A percentile compares a stretch with the other conserved stretches of the same genome.
phyloP scores from a whole-genome alignment of 2,888 invertebrate species.

The Trichogramma evanescens region DNA sequence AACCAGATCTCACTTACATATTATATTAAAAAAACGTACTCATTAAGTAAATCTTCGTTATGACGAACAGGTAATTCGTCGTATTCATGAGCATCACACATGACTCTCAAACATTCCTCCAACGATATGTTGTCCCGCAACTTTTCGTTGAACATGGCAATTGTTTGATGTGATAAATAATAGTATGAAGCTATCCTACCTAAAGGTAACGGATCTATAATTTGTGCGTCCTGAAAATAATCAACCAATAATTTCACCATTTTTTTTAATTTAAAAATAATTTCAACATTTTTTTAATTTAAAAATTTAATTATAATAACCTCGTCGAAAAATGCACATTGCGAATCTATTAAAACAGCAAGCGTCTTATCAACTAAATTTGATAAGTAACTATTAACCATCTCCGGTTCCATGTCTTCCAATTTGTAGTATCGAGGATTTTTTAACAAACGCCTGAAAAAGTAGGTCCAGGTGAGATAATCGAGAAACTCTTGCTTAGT shows the following conservation, averaged over 20 bases:
- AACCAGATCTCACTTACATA: neutral
- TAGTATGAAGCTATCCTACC: slow-evolving; percentile 95
- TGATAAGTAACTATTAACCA: slow-evolving; percentile 71
- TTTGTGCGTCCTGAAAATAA: slow-evolving; percentile 32
- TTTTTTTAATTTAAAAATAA: neutral
- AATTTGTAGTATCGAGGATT: slow-evolving; percentile 90
- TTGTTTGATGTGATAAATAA: slow-evolving; percentile 87
- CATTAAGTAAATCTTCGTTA: slow-evolving; percentile 91
- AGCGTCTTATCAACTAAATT: slow-evolving; percentile 73
- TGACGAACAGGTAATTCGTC: slow-evolving; percentile 93
- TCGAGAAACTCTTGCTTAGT: slow-evolving; percentile 89
- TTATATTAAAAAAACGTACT: slow-evolving; percentile 51
- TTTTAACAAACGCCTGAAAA: slow-evolving; percentile 83
- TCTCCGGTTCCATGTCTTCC: slow-evolving; percentile 61
- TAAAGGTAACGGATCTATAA: slow-evolving; percentile 51
- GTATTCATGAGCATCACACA: slow-evolving; percentile 84
- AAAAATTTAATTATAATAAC: slow-evolving; percentile 43
- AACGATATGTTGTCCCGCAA: slow-evolving; percentile 60
- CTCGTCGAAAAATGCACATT: slow-evolving; percentile 73
- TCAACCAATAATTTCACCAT: neutral
- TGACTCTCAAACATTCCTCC: slow-evolving; percentile 67
- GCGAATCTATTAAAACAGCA: slow-evolving; percentile 63
- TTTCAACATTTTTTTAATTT: neutral
- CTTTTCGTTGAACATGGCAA: slow-evolving; percentile 71
- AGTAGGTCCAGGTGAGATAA: slow-evolving; percentile 98